Percentiles rank a stretch among this genome's conserved stretches.
phyloP scores from a whole-genome alignment of 2,797 vertebrate genomes.

The Anguilla anguilla region DNA sequence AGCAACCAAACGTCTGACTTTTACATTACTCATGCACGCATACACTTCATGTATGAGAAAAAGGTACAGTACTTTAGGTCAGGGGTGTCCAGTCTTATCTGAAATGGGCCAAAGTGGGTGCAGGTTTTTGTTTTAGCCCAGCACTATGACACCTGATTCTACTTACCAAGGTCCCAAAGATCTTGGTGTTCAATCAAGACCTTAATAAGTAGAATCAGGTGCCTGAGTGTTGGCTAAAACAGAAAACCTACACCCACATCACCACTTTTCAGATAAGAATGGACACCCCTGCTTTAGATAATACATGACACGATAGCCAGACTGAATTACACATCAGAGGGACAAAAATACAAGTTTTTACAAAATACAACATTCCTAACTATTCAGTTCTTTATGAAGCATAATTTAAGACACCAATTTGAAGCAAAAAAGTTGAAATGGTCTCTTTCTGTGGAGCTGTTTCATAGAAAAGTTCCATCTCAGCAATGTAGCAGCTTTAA shows the following conservation, averaged over 20 bases:
- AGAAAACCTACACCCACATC: too few species aligned
- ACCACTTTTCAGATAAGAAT: too few species aligned
- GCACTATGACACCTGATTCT: too few species aligned
- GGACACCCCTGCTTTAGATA: background rate
- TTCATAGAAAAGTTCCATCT: background rate
- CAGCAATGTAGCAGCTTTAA: constrained; percentile 18
- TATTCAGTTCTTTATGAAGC: background rate
- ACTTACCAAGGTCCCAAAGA: too few species aligned
- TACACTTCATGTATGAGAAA: background rate
- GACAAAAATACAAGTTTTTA: background rate
- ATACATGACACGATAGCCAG: background rate
- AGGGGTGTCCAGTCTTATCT: background rate
- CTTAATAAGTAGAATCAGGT: too few species aligned
- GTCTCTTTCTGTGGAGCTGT: background rate
- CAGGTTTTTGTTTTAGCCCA: too few species aligned
- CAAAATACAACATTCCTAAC: constrained; percentile 8
- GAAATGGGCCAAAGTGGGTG: too few species aligned
- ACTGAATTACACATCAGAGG: background rate
- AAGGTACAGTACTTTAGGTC: background rate
- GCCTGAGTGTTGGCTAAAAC: too few species aligned
- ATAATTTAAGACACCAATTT: background rate
- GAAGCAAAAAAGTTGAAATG: background rate
- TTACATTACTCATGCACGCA: constrained; percentile 2
- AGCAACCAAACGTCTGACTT: constrained; percentile 17
- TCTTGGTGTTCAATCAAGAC: too few species aligned